Percentiles rank a stretch among this genome's conserved stretches.
Conservation (phyloP, 2,888 invertebrate genomes). For the Resseliella maxima region DNA sequence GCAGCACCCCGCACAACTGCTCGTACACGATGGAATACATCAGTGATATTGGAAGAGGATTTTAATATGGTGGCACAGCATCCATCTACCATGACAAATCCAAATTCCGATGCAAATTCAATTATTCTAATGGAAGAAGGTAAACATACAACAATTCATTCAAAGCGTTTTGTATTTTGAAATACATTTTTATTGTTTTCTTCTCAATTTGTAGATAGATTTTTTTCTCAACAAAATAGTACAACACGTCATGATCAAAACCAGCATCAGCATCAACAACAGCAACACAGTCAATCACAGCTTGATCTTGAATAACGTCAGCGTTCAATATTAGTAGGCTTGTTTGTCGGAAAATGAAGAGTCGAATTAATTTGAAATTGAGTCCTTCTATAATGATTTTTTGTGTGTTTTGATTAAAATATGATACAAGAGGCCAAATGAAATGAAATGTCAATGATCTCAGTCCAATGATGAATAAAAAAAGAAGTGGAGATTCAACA, state of each 20-base stretch:
- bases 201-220: constrained; percentile 57
- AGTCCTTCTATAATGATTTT: too few species aligned
- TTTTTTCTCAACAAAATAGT: constrained; percentile 58
- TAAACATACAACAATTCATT: constrained; percentile 61
- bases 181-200: background rate
- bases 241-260: constrained; percentile 57
- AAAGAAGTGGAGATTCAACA: too few species aligned
- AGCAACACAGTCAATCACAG: constrained; percentile 23
- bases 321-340: background rate
- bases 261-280: constrained; percentile 23
- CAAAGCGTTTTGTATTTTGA: background rate
- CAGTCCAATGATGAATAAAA: constrained; percentile 37
- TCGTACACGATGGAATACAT: constrained; percentile 84
- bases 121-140: constrained; percentile 85
- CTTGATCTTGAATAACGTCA: constrained; percentile 22
- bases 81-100: constrained; percentile 68
- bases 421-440: background rate
- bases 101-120: constrained; percentile 72
- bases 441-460: constrained; percentile 5
- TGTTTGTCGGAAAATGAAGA: background rate
- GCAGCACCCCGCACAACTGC: constrained; percentile 76
- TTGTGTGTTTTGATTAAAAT: too few species aligned
- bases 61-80: constrained; percentile 89
- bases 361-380: background rate
- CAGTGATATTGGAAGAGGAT: constrained; percentile 93